Conservation (phyloP, 2,797 vertebrate genomes). For the Thamnophis elegans region DNA sequence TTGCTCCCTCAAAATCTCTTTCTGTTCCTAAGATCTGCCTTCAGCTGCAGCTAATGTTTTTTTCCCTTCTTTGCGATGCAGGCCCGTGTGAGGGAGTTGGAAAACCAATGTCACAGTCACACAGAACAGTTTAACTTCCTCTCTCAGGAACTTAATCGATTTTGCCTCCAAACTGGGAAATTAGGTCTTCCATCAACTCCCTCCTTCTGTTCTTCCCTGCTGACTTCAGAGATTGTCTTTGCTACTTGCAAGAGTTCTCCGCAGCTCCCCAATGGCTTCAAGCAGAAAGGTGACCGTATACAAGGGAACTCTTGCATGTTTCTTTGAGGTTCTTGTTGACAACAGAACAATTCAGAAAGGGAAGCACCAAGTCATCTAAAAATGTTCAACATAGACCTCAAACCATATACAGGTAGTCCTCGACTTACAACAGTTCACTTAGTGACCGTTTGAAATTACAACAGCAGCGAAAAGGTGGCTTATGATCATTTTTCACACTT, state of each 20-base stretch:
- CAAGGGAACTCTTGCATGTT: neutral
- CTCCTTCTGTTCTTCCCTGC: constrained; percentile 65
- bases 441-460: neutral
- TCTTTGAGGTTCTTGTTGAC: neutral
- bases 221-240: constrained; percentile 72
- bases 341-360: neutral
- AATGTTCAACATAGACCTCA: neutral
- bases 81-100: constrained; percentile 93
- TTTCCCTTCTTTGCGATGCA: constrained; percentile 62
- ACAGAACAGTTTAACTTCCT: constrained; percentile 92
- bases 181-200: constrained; percentile 77
- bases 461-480: neutral
- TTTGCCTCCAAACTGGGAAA: constrained; percentile 88
- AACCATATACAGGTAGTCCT: neutral
- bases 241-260: constrained; percentile 62
- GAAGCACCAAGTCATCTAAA: neutral
- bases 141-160: constrained; percentile 90
- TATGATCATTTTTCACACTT: neutral
- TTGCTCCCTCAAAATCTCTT: neutral
- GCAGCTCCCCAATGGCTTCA: constrained; percentile 64
- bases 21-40: neutral
- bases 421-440: neutral
- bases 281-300: constrained; percentile 75
- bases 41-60: neutral
- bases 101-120: constrained; percentile 93